These are phyloP conservation scores for Nomada lathburiana DNA, from an alignment of 2,888 invertebrate species.

Conservation along the genomic window DNA sequence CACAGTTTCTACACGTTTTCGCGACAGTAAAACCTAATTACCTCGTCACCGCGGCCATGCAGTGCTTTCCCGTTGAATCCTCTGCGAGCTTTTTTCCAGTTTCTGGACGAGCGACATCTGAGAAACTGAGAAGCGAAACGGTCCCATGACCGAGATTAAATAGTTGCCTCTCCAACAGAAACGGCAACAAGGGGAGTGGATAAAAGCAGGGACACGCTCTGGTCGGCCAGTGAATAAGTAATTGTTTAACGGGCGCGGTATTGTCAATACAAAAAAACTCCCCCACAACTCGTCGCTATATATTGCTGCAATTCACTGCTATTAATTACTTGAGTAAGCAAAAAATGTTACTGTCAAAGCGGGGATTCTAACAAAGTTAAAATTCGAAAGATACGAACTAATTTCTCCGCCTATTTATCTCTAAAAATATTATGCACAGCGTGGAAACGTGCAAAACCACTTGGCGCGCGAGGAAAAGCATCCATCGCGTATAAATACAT, in stretches of 20 bases:
- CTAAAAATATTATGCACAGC: too few relatives aligned
- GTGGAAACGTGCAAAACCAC: too few relatives aligned
- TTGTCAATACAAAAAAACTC: not conserved
- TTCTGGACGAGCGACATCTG: slow-evolving; percentile 8
- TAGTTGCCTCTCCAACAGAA: slow-evolving; percentile 15
- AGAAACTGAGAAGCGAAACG: slow-evolving; percentile 30
- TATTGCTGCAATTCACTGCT: too few relatives aligned
- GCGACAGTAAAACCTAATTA: slow-evolving; percentile 60
- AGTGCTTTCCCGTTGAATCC: slow-evolving; percentile 38
- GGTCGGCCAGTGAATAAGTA: not conserved
- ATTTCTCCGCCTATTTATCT: not conserved
- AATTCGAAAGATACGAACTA: not conserved
- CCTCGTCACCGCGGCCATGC: slow-evolving; percentile 52
- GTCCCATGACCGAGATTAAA: slow-evolving; percentile 52
- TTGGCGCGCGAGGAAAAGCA: too few relatives aligned
- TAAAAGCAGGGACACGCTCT: not conserved
- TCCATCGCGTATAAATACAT: too few relatives aligned
- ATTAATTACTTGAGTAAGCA: too few relatives aligned
- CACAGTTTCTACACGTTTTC: slow-evolving; percentile 41
- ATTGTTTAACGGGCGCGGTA: slow-evolving; percentile 6
- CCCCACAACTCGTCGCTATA: too few relatives aligned
- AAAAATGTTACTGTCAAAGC: too few relatives aligned
- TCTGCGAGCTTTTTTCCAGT: slow-evolving; percentile 25
- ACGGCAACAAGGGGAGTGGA: not conserved
- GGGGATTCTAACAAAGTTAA: not conserved